Conservation (phyloP, 2,113 vertebrate genomes). For the Phainopepla nitens region DNA sequence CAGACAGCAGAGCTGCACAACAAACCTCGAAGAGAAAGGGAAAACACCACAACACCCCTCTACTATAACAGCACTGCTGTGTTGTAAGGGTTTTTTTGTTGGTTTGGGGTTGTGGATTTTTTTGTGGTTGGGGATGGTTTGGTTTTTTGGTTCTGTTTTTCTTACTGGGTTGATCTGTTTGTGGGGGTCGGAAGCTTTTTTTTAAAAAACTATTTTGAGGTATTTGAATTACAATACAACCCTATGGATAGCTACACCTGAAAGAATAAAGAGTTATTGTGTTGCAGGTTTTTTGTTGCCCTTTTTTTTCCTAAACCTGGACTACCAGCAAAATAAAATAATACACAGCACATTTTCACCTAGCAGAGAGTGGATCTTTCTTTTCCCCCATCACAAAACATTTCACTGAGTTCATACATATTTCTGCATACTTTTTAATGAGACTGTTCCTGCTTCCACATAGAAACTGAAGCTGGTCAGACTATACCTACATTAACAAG, state of each 20-base stretch:
- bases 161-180: neutral
- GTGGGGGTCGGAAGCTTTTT: fast-evolving
- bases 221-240: neutral
- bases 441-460: neutral
- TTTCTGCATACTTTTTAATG: neutral
- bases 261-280: neutral
- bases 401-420: neutral
- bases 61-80: neutral
- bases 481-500: neutral
- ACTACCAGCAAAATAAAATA: neutral
- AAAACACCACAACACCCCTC: neutral
- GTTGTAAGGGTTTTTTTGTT: fast-evolving
- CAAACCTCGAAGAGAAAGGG: neutral
- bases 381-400: neutral
- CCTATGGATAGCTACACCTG: neutral
- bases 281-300: neutral
- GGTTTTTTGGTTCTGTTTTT: neutral
- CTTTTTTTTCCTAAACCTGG: neutral
- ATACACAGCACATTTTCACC: neutral
- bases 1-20: neutral
- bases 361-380: neutral
- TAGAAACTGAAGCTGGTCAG: neutral
- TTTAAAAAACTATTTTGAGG: neutral
- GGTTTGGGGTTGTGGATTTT: neutral
- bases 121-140: neutral